Percentiles rank a stretch among this genome's conserved stretches.
Evolutionary conservation across 1,140 invertebrate species (phyloP).

Genomic region (Lepidurus arcticus): DNA sequence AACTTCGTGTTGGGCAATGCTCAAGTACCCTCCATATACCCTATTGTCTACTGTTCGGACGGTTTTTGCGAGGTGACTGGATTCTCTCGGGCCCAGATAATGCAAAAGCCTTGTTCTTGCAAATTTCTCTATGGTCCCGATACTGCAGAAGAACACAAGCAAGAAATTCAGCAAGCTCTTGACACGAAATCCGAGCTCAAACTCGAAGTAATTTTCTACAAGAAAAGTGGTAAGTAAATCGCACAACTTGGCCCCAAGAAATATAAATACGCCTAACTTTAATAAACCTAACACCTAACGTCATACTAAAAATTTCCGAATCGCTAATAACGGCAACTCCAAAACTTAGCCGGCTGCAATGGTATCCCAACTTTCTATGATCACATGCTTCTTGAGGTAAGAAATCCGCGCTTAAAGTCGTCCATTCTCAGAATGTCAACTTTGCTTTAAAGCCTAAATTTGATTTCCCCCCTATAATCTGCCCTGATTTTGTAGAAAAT

Average conservation of each 20-base stretch:
- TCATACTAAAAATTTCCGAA: too few species aligned
- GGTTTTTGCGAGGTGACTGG: constrained; percentile 95
- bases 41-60: constrained; percentile 96
- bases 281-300: too few species aligned
- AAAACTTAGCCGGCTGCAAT: too few species aligned
- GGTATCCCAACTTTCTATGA: too few species aligned
- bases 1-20: constrained; percentile 97
- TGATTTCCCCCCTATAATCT: too few species aligned
- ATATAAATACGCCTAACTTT: constrained; percentile 15
- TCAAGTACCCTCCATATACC: constrained; percentile 77
- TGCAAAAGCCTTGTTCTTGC: constrained; percentile 94
- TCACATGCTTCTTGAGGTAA: too few species aligned
- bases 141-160: constrained; percentile 79
- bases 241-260: constrained; percentile 25
- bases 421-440: too few species aligned
- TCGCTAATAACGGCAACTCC: too few species aligned
- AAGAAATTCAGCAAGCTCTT: constrained; percentile 80
- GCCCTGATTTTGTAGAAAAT: too few species aligned
- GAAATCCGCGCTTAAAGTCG: too few species aligned
- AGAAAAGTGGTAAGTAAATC: constrained; percentile 74
- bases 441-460: too few species aligned
- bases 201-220: constrained; percentile 88
- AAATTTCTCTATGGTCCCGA: constrained; percentile 90
- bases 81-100: constrained; percentile 86
- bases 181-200: constrained; percentile 86